Conservation (phyloP, 2,113 vertebrate genomes). For the Tychaedon coryphoeus region DNA sequence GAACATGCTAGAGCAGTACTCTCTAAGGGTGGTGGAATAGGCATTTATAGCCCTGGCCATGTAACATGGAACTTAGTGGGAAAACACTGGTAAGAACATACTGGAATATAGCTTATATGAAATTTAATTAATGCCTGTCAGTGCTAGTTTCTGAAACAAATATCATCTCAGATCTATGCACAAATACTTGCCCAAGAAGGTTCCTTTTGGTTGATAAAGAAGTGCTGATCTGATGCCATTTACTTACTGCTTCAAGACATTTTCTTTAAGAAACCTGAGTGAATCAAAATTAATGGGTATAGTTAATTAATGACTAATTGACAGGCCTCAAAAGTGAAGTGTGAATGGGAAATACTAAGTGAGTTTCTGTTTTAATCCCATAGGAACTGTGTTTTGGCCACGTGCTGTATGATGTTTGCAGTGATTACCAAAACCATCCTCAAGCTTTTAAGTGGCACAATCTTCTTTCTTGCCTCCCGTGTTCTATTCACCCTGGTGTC, state of each 20-base stretch:
- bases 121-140: not conserved
- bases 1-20: not conserved
- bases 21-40: not conserved
- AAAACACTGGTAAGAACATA: not conserved
- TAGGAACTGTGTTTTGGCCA: not conserved
- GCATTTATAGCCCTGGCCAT: not conserved
- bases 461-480: not conserved
- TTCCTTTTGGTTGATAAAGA: not conserved
- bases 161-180: not conserved
- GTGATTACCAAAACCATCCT: not conserved
- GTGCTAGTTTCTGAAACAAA: not conserved
- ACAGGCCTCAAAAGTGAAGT: not conserved
- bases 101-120: not conserved
- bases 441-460: not conserved
- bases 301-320: not conserved
- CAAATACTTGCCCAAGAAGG: not conserved
- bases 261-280: not conserved
- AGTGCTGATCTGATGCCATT: not conserved
- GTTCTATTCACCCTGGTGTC: not conserved
- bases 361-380: not conserved
- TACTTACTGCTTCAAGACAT: not conserved
- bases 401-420: not conserved
- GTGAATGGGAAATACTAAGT: not conserved
- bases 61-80: not conserved
- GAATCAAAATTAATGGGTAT: not conserved